Base-by-base conservation (phyloP, 2,797 vertebrate genomes). In the Cyclura pinguis region DNA sequence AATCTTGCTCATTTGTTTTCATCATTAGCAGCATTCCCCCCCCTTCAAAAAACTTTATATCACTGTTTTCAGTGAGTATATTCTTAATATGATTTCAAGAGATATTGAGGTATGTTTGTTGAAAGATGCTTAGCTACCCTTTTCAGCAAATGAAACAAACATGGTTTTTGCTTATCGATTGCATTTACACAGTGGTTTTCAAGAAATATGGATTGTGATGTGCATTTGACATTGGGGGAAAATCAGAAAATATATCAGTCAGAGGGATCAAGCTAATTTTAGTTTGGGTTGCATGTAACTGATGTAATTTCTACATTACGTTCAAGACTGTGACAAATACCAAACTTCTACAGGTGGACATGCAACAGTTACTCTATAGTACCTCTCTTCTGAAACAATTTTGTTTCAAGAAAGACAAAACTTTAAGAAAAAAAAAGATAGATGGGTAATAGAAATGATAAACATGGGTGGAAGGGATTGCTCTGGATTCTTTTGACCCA, bases 1-100 rank as follows among this genome's bases (percentile, higher is more conserved):
- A 95, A 94, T 91, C 89, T 96, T 96, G 93, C 93, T 96, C 92
- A 93, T 97, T 97, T 96, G 93, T 95, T 95, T 95, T 92, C 95
- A 95, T 95, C 95, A 92, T 92, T 94, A 95, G 95, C 86, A 93
- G 92, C 87, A 89, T 57, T 69, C 20, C 47, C 16, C 38, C 9
- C 80, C 52, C 16, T 32, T 38, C 12, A 73, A 91, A 27, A 64
- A 47, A 57, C 42, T 38, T 47, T 50, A 50, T 78, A 38, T 64
- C 82, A 74, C 93, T 90, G 90, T 95, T 93, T 94, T 91, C 93
- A 92, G 90, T 90, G 94, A 93, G 92, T 90, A 94, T 93, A 76
- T 88, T 92, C 92, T 88, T 82, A 94, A 91, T 93, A 91, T 90
- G 92, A 94, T 91, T 20, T 52, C 93, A 93, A 90, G 84, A 91